Evolutionary conservation across 1,140 invertebrate species (phyloP), one percentile per base, ranked within the genome.

Genomic region (Drosophila ananassae): DNA sequence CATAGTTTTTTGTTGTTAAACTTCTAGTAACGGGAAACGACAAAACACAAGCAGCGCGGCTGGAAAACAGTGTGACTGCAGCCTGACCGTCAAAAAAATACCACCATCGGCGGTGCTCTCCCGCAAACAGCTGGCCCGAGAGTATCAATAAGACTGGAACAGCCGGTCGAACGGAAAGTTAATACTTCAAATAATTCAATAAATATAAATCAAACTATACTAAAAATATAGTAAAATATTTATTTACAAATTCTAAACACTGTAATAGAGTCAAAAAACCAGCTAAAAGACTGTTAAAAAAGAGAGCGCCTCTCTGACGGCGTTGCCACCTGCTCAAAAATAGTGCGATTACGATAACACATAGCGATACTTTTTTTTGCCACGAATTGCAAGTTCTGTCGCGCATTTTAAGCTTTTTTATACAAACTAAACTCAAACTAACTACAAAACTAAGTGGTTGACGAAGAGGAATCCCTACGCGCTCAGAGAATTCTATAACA

Each of bases 321-420:
- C 17, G 55, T 21, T 53, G 59, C 13, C 61, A 39, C 13, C 22
- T 7, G 21, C 2, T 5, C 13, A 3, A 0, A 17, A 37, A 44
- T 24, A 55, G 32, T n/a, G 22, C 63, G 47, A 64, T 67, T 44
- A 25, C 63, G 63, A 67, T 64, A 44, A 17, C 28, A 44, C 6
- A 17, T 44, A 8, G 41, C 41, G 25, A 17, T 17, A 47, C 13
- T 22, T 12, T 24, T 61, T 24, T 39, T 60, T 64, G 63, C 63
- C 60, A 67, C 63, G 37, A 62, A 7, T 51, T 52, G 63, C 60
- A 34, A 64, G 28, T 44, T 53, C 22, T 24, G 37, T 53, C 60
- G 60, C 47, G 37, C 9, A 37, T 25, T 44, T 46, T 3, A 13
- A 25, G 4, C 21, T 64, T 1, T 46, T 67, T 41, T 30, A 28